Base-by-base conservation (phyloP, 2,888 invertebrate genomes). In the Andrena minutula region DNA sequence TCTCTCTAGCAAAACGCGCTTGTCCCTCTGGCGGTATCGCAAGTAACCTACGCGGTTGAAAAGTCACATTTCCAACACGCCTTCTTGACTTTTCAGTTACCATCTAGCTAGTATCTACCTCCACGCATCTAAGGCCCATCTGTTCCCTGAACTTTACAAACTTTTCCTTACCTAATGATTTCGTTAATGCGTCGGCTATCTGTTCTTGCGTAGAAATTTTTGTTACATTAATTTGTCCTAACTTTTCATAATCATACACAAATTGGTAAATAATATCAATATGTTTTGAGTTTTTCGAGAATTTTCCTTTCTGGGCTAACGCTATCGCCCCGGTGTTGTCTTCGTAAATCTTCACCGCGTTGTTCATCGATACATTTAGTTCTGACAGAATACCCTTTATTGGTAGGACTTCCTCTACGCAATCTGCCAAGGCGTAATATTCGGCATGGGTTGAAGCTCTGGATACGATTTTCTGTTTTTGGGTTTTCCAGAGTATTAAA, bases 181-280 rank as follows among this genome's bases (percentile, higher is more conserved):
- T 58, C 1, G 58, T 58, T 28, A 58, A 28, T 12, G 28, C 28
- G 28, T 58, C 26, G 10, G 58, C 58, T 4, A 58, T 58, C 3
- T 58, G 58, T 7, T 58, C 58, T 10, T 58, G 2, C 4, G 58
- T 28, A 26, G 26, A 58, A 12, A 58, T 26, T 28, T 58, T 58
- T 16, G 12, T 10, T 8, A 58, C 58, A 28, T 16, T 26, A 0
- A 58, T 28, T 20, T 20, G 12, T 20, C 58, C 58, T 12, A 12
- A 28, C 20, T 28, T 6, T 12, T 58, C 58, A 20, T 58, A 28
- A 20, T 58, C 28, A 28, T 26, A 10, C 3, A 58, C 58, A 58
- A 58, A 58, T 16, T 58, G 58, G 28, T 58, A 58, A 20, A 28
- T 58, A 28, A 58, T 20, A 58, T 58, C 58, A 28, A 58, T 58